Conservation (phyloP, 2,113 vertebrate genomes). For the Mus spicilegus region DNA sequence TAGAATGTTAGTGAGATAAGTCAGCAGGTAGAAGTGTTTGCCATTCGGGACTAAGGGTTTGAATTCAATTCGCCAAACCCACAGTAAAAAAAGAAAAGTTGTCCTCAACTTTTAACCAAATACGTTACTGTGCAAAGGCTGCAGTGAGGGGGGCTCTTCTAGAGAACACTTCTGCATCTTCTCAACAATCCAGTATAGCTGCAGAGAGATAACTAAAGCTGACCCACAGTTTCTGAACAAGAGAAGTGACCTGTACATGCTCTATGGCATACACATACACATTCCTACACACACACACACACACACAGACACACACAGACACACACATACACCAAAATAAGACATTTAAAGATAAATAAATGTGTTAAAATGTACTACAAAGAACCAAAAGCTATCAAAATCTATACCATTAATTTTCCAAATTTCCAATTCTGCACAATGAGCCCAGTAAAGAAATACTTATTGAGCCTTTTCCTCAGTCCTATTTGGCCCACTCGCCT, state of each 20-base stretch:
- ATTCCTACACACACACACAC: no score
- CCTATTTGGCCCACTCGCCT: neutral
- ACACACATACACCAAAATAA: neutral
- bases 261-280: neutral
- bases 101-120: neutral
- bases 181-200: conserved; percentile 33
- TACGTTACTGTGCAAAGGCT: neutral
- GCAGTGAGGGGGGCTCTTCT: neutral
- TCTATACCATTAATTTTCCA: neutral
- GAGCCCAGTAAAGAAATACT: neutral
- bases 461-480: neutral
- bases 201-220: neutral
- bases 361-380: conserved; percentile 15
- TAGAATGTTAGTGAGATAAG: neutral
- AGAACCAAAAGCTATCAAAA: conserved; percentile 37
- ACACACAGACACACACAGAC: neutral
- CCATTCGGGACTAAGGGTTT: neutral
- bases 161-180: neutral
- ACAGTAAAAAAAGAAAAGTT: neutral
- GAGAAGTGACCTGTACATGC: neutral
- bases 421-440: conserved; percentile 7
- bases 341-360: neutral
- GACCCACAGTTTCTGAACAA: neutral
- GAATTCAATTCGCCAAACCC: neutral
- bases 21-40: neutral